Percentiles rank a stretch among this genome's conserved stretches.
Conservation (phyloP, 2,888 invertebrate species). For the Ctenicera cuprea region DNA sequence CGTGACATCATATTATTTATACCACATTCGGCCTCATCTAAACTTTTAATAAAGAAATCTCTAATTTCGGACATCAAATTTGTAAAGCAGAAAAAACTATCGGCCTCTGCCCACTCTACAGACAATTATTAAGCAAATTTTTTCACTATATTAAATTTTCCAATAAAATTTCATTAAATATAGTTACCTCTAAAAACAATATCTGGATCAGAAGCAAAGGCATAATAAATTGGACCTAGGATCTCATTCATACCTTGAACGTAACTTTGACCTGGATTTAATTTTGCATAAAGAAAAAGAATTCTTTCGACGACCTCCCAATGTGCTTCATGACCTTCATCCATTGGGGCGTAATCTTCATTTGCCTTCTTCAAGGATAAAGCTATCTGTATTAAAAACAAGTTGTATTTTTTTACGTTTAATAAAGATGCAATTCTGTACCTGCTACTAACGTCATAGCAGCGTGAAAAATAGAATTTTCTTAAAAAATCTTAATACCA, state of each 20-base stretch:
- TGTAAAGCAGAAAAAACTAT: conserved; percentile 98
- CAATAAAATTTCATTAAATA: too few relatives aligned
- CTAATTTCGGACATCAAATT: conserved; percentile 98
- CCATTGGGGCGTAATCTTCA: conserved; percentile 89
- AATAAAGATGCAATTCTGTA: conserved; percentile 28
- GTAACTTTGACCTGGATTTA: conserved; percentile 97
- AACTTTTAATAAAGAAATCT: conserved; percentile 96
- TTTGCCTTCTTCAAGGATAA: conserved; percentile 84
- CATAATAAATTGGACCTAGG: conserved; percentile 98
- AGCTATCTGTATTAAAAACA: conserved; percentile 74
- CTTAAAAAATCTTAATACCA: neutral
- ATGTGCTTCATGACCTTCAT: conserved; percentile 95
- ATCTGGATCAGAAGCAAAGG: conserved; percentile 94
- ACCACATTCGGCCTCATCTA: conserved; percentile 95
- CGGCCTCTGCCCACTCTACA: conserved; percentile 94
- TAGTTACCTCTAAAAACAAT: conserved; percentile 83
- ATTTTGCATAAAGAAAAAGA: conserved; percentile 96
- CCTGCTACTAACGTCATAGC: conserved; percentile 62
- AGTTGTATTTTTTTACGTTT: neutral
- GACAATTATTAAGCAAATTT: conserved; percentile 12
- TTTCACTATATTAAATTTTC: too few relatives aligned
- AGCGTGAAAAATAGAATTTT: conserved; percentile 44
- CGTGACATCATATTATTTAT: conserved; percentile 93
- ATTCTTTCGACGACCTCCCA: conserved; percentile 99
- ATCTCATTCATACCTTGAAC: conserved; percentile 99